A percentile compares a stretch with the other conserved stretches of the same genome.
These are phyloP conservation scores for Anagrus nilaparvatae DNA, from an alignment of 1,140 invertebrate species.

Conservation along the genomic window DNA sequence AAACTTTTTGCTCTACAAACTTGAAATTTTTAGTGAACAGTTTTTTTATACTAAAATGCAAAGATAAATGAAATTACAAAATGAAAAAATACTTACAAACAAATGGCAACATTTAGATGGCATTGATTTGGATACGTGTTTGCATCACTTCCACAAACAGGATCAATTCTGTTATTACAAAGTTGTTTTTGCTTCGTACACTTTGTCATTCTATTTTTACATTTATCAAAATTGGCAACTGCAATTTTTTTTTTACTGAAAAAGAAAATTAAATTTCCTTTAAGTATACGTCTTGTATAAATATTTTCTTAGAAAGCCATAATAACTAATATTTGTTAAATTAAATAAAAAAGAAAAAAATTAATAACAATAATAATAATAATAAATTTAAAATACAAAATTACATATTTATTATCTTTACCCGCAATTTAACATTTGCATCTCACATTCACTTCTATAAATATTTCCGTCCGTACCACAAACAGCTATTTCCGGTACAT, in stretches of 20 bases:
- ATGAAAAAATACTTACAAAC: constrained; percentile 53
- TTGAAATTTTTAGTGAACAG: no score
- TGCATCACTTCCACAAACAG: constrained; percentile 75
- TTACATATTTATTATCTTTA: no score
- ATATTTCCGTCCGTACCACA: constrained; percentile 83
- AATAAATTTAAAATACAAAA: no score
- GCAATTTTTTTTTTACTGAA: constrained; percentile 57
- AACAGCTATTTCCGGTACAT: constrained; percentile 51
- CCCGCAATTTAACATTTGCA: constrained; percentile 85
- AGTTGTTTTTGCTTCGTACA: constrained; percentile 57
- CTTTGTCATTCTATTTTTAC: constrained; percentile 55
- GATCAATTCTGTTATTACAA: constrained; percentile 54
- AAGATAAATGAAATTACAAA: no score
- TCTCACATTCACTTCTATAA: constrained; percentile 80
- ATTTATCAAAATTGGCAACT: constrained; percentile 67
- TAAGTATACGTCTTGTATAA: no score
- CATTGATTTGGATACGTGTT: constrained; percentile 73
- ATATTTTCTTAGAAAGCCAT: no score
- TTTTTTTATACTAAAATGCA: no score
- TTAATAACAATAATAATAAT: no score
- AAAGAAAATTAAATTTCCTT: no score
- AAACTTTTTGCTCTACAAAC: no score
- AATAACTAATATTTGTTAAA: no score
- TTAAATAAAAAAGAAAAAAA: no score
- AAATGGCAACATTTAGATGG: constrained; percentile 68